phyloP scores from a whole-genome alignment of 2,888 invertebrate genomes.

The Cryptosula pallasiana region DNA sequence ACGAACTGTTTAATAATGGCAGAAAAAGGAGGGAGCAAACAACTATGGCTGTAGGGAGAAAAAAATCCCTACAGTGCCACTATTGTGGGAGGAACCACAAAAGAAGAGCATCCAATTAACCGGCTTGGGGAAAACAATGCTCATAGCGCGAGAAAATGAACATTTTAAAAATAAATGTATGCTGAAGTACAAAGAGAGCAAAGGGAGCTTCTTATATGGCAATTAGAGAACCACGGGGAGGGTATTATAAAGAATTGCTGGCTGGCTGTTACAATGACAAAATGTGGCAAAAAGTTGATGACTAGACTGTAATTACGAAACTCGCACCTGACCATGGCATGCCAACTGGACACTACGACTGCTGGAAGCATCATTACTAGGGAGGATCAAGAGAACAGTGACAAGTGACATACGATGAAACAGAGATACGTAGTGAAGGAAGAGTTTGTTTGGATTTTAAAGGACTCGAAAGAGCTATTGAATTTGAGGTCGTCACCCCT shows the following conservation, averaged over 20 bases:
- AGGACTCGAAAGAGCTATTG: not conserved
- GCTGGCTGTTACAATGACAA: not conserved
- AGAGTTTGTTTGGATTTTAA: not conserved
- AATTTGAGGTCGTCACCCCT: not conserved
- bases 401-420: not conserved
- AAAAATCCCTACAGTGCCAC: not conserved
- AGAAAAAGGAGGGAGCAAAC: not conserved
- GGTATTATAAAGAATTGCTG: not conserved
- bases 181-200: not conserved
- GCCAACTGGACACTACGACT: not conserved
- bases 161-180: not conserved
- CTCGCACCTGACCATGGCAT: not conserved
- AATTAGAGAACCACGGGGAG: not conserved
- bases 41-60: not conserved
- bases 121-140: not conserved
- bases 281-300: not conserved
- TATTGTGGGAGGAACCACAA: not conserved
- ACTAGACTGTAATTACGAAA: not conserved
- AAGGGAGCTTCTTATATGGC: not conserved
- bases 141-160: not conserved
- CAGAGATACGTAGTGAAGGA: not conserved
- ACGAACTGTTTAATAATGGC: not conserved
- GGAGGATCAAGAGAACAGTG: not conserved
- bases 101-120: not conserved
- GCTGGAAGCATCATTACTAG: not conserved